Conservation (phyloP, 2,888 invertebrate genomes). For the Machimus atricapillus region DNA sequence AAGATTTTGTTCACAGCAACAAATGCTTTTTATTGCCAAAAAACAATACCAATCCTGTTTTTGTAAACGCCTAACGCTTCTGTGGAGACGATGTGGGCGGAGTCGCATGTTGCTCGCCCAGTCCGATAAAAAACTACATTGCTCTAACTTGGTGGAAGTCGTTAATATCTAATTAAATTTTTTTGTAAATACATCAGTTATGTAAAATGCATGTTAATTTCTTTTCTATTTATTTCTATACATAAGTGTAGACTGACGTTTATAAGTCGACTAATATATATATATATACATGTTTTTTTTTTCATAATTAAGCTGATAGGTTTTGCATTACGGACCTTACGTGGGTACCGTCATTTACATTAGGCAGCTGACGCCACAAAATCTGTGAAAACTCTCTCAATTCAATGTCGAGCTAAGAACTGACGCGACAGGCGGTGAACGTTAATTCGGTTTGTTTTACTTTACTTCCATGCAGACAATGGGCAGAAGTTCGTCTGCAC, state of each 20-base stretch:
- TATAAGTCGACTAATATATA: neutral
- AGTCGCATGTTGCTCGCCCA: neutral
- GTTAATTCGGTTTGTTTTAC: slow-evolving; percentile 11
- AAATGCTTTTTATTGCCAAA: neutral
- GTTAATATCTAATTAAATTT: neutral
- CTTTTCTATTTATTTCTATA: neutral
- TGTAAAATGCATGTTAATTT: slow-evolving; percentile 17
- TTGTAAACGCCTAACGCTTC: slow-evolving; percentile 2
- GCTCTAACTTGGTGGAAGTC: slow-evolving; percentile 9
- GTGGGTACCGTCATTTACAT: neutral
- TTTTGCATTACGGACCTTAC: neutral
- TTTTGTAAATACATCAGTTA: slow-evolving; percentile 23
- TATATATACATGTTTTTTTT: neutral
- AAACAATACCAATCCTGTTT: neutral
- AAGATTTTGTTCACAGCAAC: slow-evolving; percentile 1
- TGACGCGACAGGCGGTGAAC: neutral
- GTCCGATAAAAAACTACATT: neutral
- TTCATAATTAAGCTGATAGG: neutral
- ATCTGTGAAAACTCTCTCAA: slow-evolving; percentile 48
- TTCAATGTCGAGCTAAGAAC: slow-evolving; percentile 3
- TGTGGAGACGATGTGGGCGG: neutral
- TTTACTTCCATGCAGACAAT: slow-evolving; percentile 6
- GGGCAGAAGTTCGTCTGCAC: neutral
- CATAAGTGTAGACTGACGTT: neutral
- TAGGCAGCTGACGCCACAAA: slow-evolving; percentile 46